Base-by-base conservation (phyloP, 2,113 vertebrate species). In the Elgaria multicarinata region DNA sequence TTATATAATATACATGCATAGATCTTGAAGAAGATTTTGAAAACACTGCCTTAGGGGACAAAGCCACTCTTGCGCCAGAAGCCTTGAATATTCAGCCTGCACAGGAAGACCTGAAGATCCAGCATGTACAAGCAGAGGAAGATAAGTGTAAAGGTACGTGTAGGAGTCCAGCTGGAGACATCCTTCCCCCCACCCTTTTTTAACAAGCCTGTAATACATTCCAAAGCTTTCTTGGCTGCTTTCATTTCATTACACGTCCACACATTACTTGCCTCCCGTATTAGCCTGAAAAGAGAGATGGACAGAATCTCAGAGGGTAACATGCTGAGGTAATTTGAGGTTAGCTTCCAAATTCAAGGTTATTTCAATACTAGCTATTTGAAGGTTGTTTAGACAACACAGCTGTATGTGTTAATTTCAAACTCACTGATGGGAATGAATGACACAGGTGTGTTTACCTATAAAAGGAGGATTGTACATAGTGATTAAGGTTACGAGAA, bases 61-160 rank as follows among this genome's bases (percentile, higher is more conserved):
- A 93, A 91, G 83, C 93, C 87, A 95, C 95, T 10, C 0, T 94
- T 78, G 93, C 89, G 69, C 93, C 96, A 0, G 76, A 92, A 55
- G 91, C 39, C 26, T 87, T 87, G 67, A 93, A 31, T 84, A 94
- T 93, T 66, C 93, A 39, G 89, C 89, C 93, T 88, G 78, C 13
- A 24, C 8, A 28, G 89, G 22, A 82, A 93, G 74, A 92, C 92
- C 62, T 76, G 20, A 20, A 62, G 18, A 62, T 62, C 58, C 58
- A 62, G 50, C 6, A 53, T 53, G 50, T 94, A 58, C 90, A 92
- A 79, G 94, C 91, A 8, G 95, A 96, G 76, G 66, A 93, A 85
- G 93, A 95, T 86, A 95, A 94, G 44, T 96, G 96, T 75, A 96
- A 95, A 95, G 95, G 96, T 96, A 87, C 0, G 55, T 39, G 14